Evolutionary conservation across 2,888 invertebrate species (phyloP).

Genomic region (Seladonia tumulorum): DNA sequence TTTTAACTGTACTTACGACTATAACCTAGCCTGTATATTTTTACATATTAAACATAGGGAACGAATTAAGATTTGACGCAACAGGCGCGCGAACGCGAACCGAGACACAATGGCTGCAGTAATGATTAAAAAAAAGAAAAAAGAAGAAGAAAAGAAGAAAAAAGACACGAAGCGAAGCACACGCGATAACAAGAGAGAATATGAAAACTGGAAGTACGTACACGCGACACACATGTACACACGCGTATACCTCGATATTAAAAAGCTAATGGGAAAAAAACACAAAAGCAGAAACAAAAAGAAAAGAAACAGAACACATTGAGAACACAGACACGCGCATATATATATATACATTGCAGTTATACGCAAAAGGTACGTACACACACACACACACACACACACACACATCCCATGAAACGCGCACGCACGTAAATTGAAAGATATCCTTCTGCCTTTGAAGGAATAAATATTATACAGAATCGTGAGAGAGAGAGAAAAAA

Average conservation of each 20-base stretch:
- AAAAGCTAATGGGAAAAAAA: neutral
- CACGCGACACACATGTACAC: conserved; percentile 6
- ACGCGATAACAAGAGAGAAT: conserved; percentile 28
- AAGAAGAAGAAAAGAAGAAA: neutral
- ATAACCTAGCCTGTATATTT: conserved; percentile 82
- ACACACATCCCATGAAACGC: conserved; percentile 29
- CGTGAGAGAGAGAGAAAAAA: conserved; percentile 42
- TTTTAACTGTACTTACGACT: conserved; percentile 80
- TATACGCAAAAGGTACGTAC: neutral
- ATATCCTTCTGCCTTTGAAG: conserved; percentile 69
- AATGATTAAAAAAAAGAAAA: neutral
- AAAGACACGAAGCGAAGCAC: conserved; percentile 33
- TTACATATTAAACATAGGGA: conserved; percentile 78
- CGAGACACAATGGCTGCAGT: conserved; percentile 43
- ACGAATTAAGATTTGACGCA: conserved; percentile 65
- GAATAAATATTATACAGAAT: conserved; percentile 66
- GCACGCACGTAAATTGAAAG: conserved; percentile 43
- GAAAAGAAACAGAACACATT: neutral
- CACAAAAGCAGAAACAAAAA: neutral
- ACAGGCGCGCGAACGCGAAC: conserved; percentile 61
- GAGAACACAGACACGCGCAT: conserved; percentile 21
- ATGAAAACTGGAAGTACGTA: conserved; percentile 20
- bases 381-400: conserved; percentile 13
- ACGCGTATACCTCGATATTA: conserved; percentile 32
- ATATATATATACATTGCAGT: conserved; percentile 18